Base-by-base conservation (phyloP, 2,113 vertebrate species). In the Brienomyrus brachyistius region DNA sequence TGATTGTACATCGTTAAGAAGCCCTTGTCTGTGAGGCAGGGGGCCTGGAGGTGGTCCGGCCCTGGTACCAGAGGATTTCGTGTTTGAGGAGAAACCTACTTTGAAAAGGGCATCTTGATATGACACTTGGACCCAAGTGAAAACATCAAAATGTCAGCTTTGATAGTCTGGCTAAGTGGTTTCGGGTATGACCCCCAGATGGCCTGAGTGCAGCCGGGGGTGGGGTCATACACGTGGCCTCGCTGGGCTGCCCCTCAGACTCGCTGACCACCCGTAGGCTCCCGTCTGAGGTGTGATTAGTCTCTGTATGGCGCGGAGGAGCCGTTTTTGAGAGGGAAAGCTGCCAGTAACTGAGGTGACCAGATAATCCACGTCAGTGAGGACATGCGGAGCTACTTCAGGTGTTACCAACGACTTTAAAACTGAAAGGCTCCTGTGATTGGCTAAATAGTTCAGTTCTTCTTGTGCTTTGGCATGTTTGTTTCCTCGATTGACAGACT, bases 21-120 rank as follows among this genome's bases (percentile, higher is more conserved):
- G 86, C 31, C 43, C 43, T 86, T n/a, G 8, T 50, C 83, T 17
- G 51, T 23, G 27, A 15, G 50, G 35, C 31, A 54, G 17, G 51
- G 50, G 27, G 5, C 10, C 1, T 21, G 54, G 15, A 8, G 1
- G 5, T 88, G 86, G 40, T 8, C 8, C 2, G 1, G 52, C 3
- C 17, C 3, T 45, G 15, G 40, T 88, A 88, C 62, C 86, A 45
- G 86, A 43, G 19, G 35, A 54, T n/a, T 45, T 19, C n/a, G 4
- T 21, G 54, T 88, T 8, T 62, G 54, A 47, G 86, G 3, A n/a
- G 54, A 9, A 56, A 59, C 54, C 31, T n/a, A n/a, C 48, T 87
- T 52, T 40, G 86, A 56, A 51, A 87, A 87, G 86, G 86, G 27
- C 86, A 88, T 88, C 54, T 59, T 88, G 52, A 88, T 62, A 62